Evolutionary conservation across 2,888 invertebrate genomes (phyloP), one percentile per base, ranked within the genome.

Genomic region (Metalampra italica): DNA sequence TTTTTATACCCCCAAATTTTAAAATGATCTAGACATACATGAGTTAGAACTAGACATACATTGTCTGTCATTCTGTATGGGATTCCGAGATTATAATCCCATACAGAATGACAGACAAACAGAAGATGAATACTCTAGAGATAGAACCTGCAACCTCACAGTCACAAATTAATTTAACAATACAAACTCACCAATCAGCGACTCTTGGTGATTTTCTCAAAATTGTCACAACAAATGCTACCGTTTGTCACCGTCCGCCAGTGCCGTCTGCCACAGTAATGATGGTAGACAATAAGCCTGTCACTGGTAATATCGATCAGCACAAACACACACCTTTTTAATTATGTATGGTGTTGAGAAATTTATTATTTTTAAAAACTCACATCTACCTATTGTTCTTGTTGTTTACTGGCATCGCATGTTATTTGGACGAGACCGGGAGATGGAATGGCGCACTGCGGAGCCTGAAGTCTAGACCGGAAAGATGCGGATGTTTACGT

Each of bases 291-390:
- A 61, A 60, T 46, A 53, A 36, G n/a, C 60, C 54, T 66, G 63
- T 68, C 63, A 66, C 71, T 59, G 60, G 56, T 56, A 69, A 69
- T 71, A 82, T 82, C 82, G 82, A 83, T 81, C 29, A 50, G 5
- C 58, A 60, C 56, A 57, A 52, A 53, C 64, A 59, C 59, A 47
- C 51, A n/a, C n/a, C 32, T 56, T 55, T 57, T 67, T 46, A 46
- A 66, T 66, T 61, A 64, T 63, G 47, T 51, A 58, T 34, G 43
- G n/a, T n/a, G 8, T 32, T 32, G 32, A 8, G 7, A 32, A 9
- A 32, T 32, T 1, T 32, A 32, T 32, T 32, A 5, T 32, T 32
- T 4, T 32, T 3, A 32, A 32, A 8, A 8, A 8, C 11, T 9
- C 2, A 4, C 32, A 11, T n/a, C n/a, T n/a, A n/a, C n/a, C 9